Evolutionary conservation across 2,888 invertebrate species (phyloP), one percentile per base, ranked within the genome.

Genomic region (Aspidiotus rigidus): DNA sequence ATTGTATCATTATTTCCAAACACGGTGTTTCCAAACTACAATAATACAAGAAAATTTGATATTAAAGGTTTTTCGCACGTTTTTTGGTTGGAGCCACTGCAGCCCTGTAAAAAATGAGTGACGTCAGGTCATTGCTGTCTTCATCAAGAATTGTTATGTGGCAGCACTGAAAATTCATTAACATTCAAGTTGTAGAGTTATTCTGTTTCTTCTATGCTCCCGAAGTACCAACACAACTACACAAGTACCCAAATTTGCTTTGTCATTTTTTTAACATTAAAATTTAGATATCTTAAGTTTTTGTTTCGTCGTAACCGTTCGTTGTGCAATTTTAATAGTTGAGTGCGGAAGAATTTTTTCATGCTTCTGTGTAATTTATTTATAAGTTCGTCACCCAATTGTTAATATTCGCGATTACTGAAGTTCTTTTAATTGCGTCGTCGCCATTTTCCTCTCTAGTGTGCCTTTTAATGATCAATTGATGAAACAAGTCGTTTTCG

Each of bases 401-500:
- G 49, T 49, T n/a, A n/a, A 49, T 49, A 49, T 49, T 28, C 49
- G n/a, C 49, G n/a, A 13, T n/a, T 13, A 49, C 49, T n/a, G 49
- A 49, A 49, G 49, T 49, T 49, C 28, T 28, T 49, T 49, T 49
- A 59, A 28, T 59, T 59, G 59, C 59, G 59, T 59, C 59, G 59
- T 59, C 59, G 59, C 59, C 59, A 59, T 59, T 28, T 59, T 59
- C 28, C 49, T 49, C 28, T 28, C 28, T 16, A 59, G 59, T 10
- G 28, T 17, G 16, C 39, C 59, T 28, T 16, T 28, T 8, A 59
- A 28, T 28, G 16, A 39, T 11, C 13, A 28, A 39, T 59, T 15
- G 59, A 59, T 13, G 59, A 59, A 59, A 28, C 39, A 10, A 59
- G 6, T 59, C 28, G 59, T 59, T 17, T 17, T 59, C 39, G 59